Evolutionary conservation across 2,888 invertebrate genomes (phyloP), one percentile per base, ranked within the genome.

Genomic region (Megamerina dolium): DNA sequence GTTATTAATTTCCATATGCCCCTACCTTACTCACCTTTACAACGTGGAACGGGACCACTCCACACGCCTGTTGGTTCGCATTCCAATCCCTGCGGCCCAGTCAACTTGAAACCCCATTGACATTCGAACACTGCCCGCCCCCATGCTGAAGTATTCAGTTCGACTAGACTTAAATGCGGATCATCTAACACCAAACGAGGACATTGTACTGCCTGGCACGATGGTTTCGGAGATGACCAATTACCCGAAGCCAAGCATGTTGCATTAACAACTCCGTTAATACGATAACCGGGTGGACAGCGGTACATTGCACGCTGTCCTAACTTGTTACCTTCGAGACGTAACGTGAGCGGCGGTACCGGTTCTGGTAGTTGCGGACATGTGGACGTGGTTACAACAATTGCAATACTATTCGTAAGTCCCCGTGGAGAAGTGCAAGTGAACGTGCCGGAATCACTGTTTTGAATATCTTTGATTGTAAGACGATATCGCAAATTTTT

Each of bases 391-490:
- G 84, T 81, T 69, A 91, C 87, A 53, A 68, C 63, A 53, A 72
- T 70, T 46, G 66, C 59, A 58, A 72, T 66, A 55, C 70, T 71
- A 57, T 72, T 72, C 39, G 87, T 87, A 54, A 85, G 79, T 27
- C 88, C 88, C 42, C 81, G 76, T 5, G 88, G 87, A 0, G 89
- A 82, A 5, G 88, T 82, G 69, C 90, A 91, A 1, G 89, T 89
- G 68, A 85, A 90, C 49, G 82, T 81, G 41, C 88, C 90, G 26
- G 86, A 84, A 73, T 90, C 88, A 42, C 85, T 82, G n/a, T 79
- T 77, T 57, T 87, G 85, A 58, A 87, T 84, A 68, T 87, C 87
- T 71, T 81, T 83, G 61, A 91, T 81, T 54, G 84, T 85, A 52
- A 91, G 74, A 5, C 89, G 78, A 73, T 86, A 90, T 63, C 87